Evolutionary conservation across 1,140 invertebrate genomes (phyloP).

Genomic region (Riptortus pedestris): DNA sequence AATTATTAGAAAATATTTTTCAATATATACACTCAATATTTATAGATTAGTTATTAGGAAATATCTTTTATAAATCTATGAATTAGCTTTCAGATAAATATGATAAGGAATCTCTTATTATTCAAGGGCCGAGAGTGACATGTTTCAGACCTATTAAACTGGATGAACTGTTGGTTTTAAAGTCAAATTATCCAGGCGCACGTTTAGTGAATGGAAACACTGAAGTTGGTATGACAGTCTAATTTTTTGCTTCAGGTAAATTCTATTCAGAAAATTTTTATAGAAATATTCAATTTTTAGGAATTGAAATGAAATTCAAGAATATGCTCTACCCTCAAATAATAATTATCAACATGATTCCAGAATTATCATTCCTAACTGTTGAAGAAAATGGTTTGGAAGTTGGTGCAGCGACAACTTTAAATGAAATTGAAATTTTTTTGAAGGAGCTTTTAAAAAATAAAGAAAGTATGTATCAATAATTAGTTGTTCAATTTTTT

Average conservation of each 20-base stretch:
- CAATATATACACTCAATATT: not conserved
- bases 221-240: slow-evolving; percentile 57
- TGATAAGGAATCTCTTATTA: slow-evolving; percentile 52
- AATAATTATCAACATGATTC: slow-evolving; percentile 61
- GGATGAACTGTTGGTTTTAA: slow-evolving; percentile 60
- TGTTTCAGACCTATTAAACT: slow-evolving; percentile 73
- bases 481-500: not conserved
- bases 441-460: slow-evolving; percentile 26
- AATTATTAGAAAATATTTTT: no score
- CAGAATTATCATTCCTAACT: slow-evolving; percentile 53
- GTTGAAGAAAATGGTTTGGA: slow-evolving; percentile 47
- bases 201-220: slow-evolving; percentile 90
- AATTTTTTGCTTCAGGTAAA: no score
- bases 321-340: slow-evolving; percentile 69
- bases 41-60: not conserved
- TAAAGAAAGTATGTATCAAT: slow-evolving; percentile 39
- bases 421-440: slow-evolving; percentile 55
- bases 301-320: slow-evolving; percentile 84
- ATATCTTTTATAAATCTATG: not conserved
- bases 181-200: slow-evolving; percentile 57
- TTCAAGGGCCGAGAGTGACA: slow-evolving; percentile 54
- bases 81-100: slow-evolving; percentile 44
- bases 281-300: slow-evolving; percentile 35
- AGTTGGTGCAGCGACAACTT: slow-evolving; percentile 70
- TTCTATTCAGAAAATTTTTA: no score